Base-by-base conservation (phyloP, 2,113 vertebrate species). In the Lophius piscatorius region DNA sequence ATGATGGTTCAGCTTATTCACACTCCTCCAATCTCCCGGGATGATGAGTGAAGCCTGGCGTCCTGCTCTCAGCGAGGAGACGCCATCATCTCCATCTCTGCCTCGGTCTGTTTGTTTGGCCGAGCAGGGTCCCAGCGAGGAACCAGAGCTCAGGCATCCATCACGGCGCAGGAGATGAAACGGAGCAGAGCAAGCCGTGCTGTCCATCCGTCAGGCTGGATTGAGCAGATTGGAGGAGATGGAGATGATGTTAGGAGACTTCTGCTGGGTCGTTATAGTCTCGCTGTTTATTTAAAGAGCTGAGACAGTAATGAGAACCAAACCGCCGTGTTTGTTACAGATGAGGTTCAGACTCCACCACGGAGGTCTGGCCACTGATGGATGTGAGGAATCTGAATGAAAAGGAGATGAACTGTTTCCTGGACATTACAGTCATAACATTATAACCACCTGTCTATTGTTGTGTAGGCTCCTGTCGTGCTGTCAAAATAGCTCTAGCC, bases 271-370 rank as follows among this genome's bases (percentile, higher is more conserved):
- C 70, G 81, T 80, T 82, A 72, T 70, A 54, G 78, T 71, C 75
- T 45, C 20, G 1, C 33, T 67, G 85, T 89, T 90, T 91, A 89
- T 90, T 90, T 89, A 87, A 82, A 81, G 80, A 88, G 81, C 63
- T 58, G 76, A 67, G 80, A 9, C 76, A 39, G 74, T 90, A 89
- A 90, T 88, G 82, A 87, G 81, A 85, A 83, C 78, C 82, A 87
- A 88, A 85, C 82, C 75, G 3, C 65, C 68, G 22, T 67, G 83
- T 88, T 88, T 79, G 83, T 82, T 80, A 80, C 81, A 81, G 72
- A 87, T 85, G 77, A 74, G 78, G 76, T 68, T 55, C 49, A 72
- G 74, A 70, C 80, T 78, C 81, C 51, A 81, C 81, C 51, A 81
- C 80, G 79, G 83, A 47, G 83, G 73, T 51, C 58, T 47, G 59